Base-by-base conservation (phyloP, 2,797 vertebrate species). In the Paguma larvata region DNA sequence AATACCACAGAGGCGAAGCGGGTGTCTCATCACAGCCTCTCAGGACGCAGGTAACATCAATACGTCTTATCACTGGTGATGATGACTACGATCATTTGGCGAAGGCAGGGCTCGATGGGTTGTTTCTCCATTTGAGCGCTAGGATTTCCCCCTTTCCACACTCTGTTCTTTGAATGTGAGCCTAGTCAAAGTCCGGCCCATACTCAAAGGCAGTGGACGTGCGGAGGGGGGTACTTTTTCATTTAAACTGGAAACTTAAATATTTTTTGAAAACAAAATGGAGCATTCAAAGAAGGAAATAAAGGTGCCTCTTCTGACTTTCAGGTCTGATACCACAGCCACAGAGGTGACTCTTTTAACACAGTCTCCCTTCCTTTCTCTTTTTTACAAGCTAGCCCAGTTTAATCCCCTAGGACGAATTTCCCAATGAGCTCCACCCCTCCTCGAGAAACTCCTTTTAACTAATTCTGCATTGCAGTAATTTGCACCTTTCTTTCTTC, bases 1-100 rank as follows among this genome's bases (percentile, higher is more conserved):
- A 46, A n/a, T 27, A 3, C 16, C 2, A 1, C 25, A 30, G 41
- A 70, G 34, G 6, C 4, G 19, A 73, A 3, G 0, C 27, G 6
- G 6, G 53, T 27, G 19, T 46, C n/a, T 46, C 44, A 44, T 62
- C 59, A 21, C 25, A 10, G 27, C 1, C 1, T 51, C 18, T 85
- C 2, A 16, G 53, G 19, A 6, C 0, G 0, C 3, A 16, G 15
- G 27, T 65, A 10, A 34, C 2, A 14, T 44, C 25, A 16, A 1
- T 0, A 5, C 21, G 0, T 56, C 21, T 78, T 15, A 12, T 44
- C 18, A 16, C 3, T 23, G 14, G 30, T 62, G 62, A 25, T 3
- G 48, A 4, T 48, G 34, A 65, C 46, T 68, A 0, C 0, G 30
- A 53, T n/a, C 68, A 25, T 19, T 62, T 41, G 68, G 19, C 21